A percentile compares a stretch with the other conserved stretches of the same genome.
Evolutionary conservation across 92 coral and sea anemone species (phyloP).

Genomic region (Epizoanthus stellaris): DNA sequence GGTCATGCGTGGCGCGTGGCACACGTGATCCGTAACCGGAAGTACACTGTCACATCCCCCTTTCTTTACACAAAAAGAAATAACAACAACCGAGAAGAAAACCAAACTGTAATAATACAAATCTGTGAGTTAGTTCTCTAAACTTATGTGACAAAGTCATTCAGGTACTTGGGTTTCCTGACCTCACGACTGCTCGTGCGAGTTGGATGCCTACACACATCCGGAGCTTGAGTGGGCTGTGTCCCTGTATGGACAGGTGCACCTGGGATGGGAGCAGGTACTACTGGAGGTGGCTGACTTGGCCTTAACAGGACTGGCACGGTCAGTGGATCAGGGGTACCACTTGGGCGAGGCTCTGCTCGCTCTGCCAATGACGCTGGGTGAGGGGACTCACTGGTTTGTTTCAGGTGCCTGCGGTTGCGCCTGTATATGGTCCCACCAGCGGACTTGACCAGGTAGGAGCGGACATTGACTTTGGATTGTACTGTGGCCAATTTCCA

Average conservation of each 20-base stretch:
- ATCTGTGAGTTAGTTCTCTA: not conserved
- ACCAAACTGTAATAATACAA: too few species aligned
- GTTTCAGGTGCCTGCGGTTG: constrained; percentile 16
- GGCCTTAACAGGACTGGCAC: not conserved
- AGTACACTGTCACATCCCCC: too few species aligned
- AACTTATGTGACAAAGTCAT: constrained; percentile 13
- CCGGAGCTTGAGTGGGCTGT: constrained; percentile 24
- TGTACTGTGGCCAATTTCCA: constrained; percentile 23
- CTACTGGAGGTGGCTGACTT: constrained; percentile 3
- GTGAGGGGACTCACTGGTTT: constrained; percentile 1
- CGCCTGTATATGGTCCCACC: constrained; percentile 12
- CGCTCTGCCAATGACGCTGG: constrained; percentile 12
- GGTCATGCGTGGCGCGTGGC: too few species aligned
- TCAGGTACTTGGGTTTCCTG: constrained; percentile 11
- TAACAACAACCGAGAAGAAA: too few species aligned
- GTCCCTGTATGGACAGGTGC: constrained; percentile 6
- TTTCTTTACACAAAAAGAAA: too few species aligned
- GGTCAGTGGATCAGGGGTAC: not conserved
- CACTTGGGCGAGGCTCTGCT: not conserved
- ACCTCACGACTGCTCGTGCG: constrained; percentile 9
- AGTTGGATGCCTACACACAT: not conserved
- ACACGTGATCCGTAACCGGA: too few species aligned
- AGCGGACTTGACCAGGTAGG: constrained; percentile 14
- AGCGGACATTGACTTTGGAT: constrained; percentile 21
- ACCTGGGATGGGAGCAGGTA: constrained; percentile 17